Evolutionary conservation across 37 sponge, comb jelly and placozoan species (phyloP).

Genomic region (Cliona cf. orientalis): DNA sequence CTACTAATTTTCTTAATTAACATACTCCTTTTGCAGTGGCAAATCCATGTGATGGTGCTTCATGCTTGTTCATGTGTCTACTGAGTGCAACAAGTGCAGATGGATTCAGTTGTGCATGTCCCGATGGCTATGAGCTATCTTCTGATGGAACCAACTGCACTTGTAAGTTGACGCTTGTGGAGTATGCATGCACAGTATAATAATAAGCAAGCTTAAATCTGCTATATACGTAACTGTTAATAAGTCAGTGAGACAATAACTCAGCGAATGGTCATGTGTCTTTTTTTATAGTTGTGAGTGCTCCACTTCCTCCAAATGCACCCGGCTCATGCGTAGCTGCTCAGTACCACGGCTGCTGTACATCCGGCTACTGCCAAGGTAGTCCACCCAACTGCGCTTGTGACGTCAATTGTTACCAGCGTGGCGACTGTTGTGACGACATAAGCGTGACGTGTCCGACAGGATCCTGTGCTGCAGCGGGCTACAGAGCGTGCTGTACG

Average conservation of each 20-base stretch:
- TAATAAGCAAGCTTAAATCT: no score
- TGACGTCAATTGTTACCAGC: background rate
- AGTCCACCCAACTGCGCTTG: conserved; percentile 48
- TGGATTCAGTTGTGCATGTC: conserved; percentile 57
- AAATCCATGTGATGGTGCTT: conserved; percentile 49
- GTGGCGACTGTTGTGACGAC: conserved; percentile 39
- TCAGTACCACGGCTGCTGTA: conserved; percentile 30
- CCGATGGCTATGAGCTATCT: conserved; percentile 18
- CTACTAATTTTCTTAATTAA: no score
- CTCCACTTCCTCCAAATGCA: background rate
- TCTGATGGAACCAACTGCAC: background rate
- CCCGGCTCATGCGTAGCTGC: conserved; percentile 30
- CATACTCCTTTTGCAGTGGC: conserved; percentile 29
- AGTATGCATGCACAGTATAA: no score
- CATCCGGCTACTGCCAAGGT: background rate
- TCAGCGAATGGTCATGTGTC: background rate
- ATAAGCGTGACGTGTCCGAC: background rate
- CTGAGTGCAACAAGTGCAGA: background rate
- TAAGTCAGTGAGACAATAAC: background rate
- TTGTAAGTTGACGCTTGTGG: background rate
- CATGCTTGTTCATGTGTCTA: conserved; percentile 74
- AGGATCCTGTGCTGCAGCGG: conserved; percentile 25
- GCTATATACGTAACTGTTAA: no score
- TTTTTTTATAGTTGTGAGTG: background rate
- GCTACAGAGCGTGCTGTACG: conserved; percentile 36